Conservation (phyloP, 2,888 invertebrate genomes). For the Tromatobia lineatoria region DNA sequence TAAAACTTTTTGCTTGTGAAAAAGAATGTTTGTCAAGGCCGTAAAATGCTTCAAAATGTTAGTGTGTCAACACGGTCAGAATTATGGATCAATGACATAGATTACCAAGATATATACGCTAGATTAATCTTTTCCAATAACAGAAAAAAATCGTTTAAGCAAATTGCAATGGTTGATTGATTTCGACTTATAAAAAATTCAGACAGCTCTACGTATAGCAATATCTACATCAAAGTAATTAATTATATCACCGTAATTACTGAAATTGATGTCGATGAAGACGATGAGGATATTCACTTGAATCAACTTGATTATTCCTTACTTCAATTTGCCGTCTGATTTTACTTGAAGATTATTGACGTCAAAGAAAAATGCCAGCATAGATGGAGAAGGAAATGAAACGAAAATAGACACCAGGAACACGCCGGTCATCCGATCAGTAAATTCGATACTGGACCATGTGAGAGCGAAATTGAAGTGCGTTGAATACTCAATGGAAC, state of each 20-base stretch:
- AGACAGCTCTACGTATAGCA: neutral
- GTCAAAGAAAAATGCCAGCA: conserved; percentile 2
- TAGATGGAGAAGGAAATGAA: neutral
- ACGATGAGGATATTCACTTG: too few species aligned
- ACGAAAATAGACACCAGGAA: conserved; percentile 35
- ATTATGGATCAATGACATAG: neutral
- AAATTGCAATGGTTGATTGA: neutral
- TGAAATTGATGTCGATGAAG: too few species aligned
- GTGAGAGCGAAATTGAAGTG: conserved; percentile 36
- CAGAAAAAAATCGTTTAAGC: neutral
- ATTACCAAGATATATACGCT: neutral
- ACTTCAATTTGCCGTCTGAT: too few species aligned
- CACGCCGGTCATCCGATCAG: conserved; percentile 22
- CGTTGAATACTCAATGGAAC: conserved; percentile 40
- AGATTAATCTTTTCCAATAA: neutral
- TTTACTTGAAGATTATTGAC: neutral
- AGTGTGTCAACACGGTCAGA: neutral
- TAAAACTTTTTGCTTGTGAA: conserved; percentile 10
- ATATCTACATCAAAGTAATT: neutral
- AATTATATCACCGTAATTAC: neutral
- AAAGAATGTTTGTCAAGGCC: conserved; percentile 20
- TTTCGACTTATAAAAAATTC: neutral
- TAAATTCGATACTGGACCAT: conserved; percentile 22
- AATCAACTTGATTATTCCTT: too few species aligned
- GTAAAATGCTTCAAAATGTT: neutral